These are phyloP conservation scores for Ganaspis sp. DNA, from an alignment of 1,140 invertebrate genomes.

Conservation along the genomic window DNA sequence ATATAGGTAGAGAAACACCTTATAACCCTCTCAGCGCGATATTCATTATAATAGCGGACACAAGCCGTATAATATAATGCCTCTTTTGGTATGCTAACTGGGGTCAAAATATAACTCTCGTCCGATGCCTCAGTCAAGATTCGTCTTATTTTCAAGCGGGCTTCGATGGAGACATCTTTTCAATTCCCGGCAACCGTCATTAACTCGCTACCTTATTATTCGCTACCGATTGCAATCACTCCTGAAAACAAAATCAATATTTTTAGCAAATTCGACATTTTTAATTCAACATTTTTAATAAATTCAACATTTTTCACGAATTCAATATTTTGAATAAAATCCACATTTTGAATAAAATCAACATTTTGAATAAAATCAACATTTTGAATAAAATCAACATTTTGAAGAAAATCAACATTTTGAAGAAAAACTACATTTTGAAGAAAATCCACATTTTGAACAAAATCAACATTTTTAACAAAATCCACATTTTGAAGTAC, in stretches of 20 bases:
- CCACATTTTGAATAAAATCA: no score
- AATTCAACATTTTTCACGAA: no score
- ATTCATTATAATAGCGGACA: constrained; percentile 66
- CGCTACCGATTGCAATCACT: neutral
- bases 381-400: no score
- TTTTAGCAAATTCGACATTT: no score
- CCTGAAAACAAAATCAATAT: neutral
- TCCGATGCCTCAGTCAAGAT: constrained; percentile 36
- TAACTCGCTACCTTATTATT: neutral
- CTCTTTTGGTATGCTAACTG: constrained; percentile 71
- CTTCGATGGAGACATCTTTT: constrained; percentile 10
- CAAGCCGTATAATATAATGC: constrained; percentile 63
- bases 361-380: no score
- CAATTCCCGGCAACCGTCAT: neutral
- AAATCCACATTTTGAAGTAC: no score
- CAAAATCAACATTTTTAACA: no score
- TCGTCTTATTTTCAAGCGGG: constrained; percentile 42
- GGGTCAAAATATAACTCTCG: constrained; percentile 70
- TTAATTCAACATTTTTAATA: no score
- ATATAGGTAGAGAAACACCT: constrained; percentile 2
- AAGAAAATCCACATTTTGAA: no score
- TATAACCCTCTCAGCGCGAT: constrained; percentile 47
- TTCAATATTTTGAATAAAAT: no score
- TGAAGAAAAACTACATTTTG: no score
- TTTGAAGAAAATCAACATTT: no score